Evolutionary conservation across 2,113 vertebrate genomes (phyloP), one percentile per base, ranked within the genome.

Genomic region (Microcebus griseorufus): DNA sequence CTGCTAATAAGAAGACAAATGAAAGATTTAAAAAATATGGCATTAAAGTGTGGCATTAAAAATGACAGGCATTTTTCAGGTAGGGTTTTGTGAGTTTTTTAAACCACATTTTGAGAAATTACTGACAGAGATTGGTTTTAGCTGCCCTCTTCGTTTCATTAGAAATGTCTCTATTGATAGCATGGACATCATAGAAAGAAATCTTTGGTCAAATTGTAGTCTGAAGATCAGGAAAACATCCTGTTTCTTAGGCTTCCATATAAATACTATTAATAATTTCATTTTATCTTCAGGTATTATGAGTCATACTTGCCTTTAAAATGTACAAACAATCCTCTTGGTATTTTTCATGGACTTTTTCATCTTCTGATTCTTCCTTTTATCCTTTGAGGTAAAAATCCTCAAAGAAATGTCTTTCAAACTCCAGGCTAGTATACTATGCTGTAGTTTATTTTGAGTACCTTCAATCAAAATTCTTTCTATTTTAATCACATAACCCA

Each of bases 221-320:
- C 53, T 73, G 70, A 93, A 95, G 89, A 80, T 13, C 45, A 95
- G 32, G 37, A 89, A 85, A 93, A 42, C 12, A 67, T 85, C 65
- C 45, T 95, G 23, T 67, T 93, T 95, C 32, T 93, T 93, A 55
- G 84, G 80, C 34, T 73, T 80, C 65, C 34, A 75, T 75, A 22
- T 51, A 95, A 90, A 90, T 85, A 93, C 42, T 85, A 34, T 70
- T 76, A 93, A 23, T 95, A 70, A 90, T 93, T 89, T 81, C 67
- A 53, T 81, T 53, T 92, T 84, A 34, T 11, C 34, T 88, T 79
- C 55, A 84, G 69, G 78, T 87, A 72, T 32, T 65, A 64, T 84
- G 64, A 92, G 32, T 92, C 70, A 72, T n/a, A 65, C 39, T 90
- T 67, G 65, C 39, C 25, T 86, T 81, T 90, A 81, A 94, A 96